Conservation (phyloP, 2,797 vertebrate genomes). For the Typhlichthys eigenmanni region DNA sequence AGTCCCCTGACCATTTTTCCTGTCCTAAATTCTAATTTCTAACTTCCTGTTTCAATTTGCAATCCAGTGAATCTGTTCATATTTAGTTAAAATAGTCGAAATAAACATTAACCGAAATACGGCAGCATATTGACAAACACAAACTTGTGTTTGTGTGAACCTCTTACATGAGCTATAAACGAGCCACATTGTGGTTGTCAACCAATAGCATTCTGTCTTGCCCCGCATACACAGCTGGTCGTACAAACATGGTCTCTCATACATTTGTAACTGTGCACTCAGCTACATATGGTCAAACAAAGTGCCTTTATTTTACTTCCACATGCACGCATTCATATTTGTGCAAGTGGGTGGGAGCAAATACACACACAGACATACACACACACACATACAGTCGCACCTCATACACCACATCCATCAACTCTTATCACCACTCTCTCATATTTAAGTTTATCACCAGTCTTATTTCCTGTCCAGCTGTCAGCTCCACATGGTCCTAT, state of each 20-base stretch:
- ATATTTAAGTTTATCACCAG: conserved; percentile 48
- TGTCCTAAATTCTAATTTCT: no score
- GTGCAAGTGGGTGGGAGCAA: background rate
- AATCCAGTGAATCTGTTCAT: no score
- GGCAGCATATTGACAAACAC: no score
- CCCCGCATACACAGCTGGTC: background rate
- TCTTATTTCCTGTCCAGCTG: conserved; percentile 63
- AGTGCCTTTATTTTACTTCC: conserved; percentile 30
- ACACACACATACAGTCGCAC: background rate
- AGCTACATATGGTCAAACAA: conserved; percentile 18
- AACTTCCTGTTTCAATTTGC: no score
- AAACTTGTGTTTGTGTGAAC: background rate
- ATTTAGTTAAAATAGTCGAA: no score
- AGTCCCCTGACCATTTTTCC: no score
- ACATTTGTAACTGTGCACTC: conserved; percentile 2
- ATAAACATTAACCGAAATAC: no score
- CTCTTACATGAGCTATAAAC: background rate
- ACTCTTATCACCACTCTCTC: conserved; percentile 4
- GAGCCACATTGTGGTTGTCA: background rate
- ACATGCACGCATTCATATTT: conserved; percentile 5
- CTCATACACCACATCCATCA: background rate
- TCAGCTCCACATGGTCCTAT: conserved; percentile 38
- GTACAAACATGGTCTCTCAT: background rate
- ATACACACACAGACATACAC: background rate
- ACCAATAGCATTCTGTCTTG: background rate